Conservation (phyloP, 2,888 invertebrate genomes). For the Cylindroiulus punctatus region DNA sequence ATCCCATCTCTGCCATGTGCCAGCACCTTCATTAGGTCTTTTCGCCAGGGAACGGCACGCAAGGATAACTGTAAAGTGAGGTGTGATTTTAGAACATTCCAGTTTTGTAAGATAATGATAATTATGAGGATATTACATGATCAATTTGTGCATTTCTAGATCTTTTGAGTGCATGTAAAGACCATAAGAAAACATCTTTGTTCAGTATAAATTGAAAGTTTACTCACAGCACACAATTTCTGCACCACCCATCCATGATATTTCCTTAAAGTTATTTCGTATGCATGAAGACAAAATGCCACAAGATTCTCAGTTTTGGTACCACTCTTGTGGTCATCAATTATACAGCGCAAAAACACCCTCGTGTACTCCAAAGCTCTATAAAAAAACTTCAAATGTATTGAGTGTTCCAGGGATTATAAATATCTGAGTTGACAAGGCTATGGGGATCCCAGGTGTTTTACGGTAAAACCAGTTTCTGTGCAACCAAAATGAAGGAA, state of each 20-base stretch:
- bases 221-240: slow-evolving; percentile 76
- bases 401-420: no score
- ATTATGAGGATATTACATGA: no score
- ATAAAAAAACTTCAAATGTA: slow-evolving; percentile 61
- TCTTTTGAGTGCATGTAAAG: no score
- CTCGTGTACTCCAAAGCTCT: slow-evolving; percentile 75
- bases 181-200: no score
- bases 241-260: slow-evolving; percentile 82
- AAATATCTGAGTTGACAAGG: no score
- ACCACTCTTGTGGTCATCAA: slow-evolving; percentile 68
- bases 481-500: no score
- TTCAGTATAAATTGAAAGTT: not conserved
- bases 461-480: no score
- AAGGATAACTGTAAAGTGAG: slow-evolving; percentile 59
- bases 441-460: no score
- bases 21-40: slow-evolving; percentile 64
- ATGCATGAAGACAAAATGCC: slow-evolving; percentile 74
- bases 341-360: slow-evolving; percentile 71
- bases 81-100: no score
- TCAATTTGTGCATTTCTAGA: no score
- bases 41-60: slow-evolving; percentile 59
- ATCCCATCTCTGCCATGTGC: slow-evolving; percentile 66
- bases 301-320: slow-evolving; percentile 72
- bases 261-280: slow-evolving; percentile 76
- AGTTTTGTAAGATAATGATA: no score